Conservation (phyloP, 2,113 vertebrate genomes). For the Chionodraco myersi region DNA sequence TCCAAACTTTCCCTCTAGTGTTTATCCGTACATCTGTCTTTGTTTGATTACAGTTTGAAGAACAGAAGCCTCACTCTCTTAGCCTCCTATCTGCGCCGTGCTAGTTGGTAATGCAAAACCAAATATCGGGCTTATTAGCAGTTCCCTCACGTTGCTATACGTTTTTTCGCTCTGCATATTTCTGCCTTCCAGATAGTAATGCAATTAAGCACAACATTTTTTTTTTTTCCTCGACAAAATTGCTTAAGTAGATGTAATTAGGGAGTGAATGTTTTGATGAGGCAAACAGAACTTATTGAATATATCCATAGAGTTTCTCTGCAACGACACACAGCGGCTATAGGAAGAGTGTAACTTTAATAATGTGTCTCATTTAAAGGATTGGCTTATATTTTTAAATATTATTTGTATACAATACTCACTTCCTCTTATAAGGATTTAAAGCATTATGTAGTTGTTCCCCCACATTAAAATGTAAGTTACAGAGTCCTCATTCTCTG, state of each 20-base stretch:
- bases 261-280: conserved; percentile 78
- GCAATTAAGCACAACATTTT: conserved; percentile 81
- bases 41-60: conserved; percentile 71
- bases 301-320: conserved; percentile 62
- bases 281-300: conserved; percentile 71
- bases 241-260: conserved; percentile 84
- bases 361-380: conserved; percentile 15
- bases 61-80: conserved; percentile 61
- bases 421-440: background rate
- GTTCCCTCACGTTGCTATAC: conserved; percentile 80
- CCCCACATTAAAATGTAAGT: background rate
- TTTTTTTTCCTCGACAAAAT: conserved; percentile 72
- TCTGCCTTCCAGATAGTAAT: conserved; percentile 84
- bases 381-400: background rate
- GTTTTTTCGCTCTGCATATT: conserved; percentile 82
- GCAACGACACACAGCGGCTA: conserved; percentile 31
- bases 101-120: conserved; percentile 75
- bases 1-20: conserved; percentile 67
- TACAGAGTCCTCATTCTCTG: background rate
- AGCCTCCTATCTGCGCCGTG: conserved; percentile 63
- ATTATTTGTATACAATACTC: conserved; percentile 7
- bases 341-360: conserved; percentile 38
- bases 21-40: conserved; percentile 76
- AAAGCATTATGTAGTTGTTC: conserved; percentile 3
- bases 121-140: conserved; percentile 82